Conservation (phyloP, 2,797 vertebrate species). For the Anolis apletophallus region DNA sequence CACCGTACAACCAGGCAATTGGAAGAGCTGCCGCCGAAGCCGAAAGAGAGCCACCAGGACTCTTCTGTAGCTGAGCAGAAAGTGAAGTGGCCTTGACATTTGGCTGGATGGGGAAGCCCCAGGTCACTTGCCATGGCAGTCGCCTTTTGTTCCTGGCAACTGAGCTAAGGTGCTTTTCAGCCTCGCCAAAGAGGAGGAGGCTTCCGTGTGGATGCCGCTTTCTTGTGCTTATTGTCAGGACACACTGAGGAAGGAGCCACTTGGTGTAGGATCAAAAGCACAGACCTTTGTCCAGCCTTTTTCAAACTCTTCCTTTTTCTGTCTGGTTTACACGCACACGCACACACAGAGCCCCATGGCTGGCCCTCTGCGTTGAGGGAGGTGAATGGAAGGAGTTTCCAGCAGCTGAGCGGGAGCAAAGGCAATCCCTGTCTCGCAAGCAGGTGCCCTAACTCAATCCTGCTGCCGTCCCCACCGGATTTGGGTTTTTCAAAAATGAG, state of each 20-base stretch:
- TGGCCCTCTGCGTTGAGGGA: conserved; percentile 27
- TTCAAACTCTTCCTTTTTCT: conserved; percentile 57
- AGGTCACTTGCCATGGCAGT: conserved; percentile 61
- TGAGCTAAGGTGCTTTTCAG: conserved; percentile 77
- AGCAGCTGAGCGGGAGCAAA: conserved; percentile 50
- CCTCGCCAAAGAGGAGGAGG: conserved; percentile 56
- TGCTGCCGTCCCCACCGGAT: not conserved
- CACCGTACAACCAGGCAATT: conserved; percentile 47
- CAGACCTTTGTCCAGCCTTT: conserved; percentile 72
- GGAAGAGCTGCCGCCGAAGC: conserved; percentile 12
- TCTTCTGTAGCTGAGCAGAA: conserved; percentile 48
- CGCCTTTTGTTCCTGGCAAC: conserved; percentile 81
- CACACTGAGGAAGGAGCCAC: conserved; percentile 58
- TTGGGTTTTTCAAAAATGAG: not conserved
- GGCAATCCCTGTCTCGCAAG: conserved; percentile 28
- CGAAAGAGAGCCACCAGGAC: conserved; percentile 64
- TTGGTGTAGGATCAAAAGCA: conserved; percentile 65
- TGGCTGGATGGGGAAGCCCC: conserved; percentile 68
- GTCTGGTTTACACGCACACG: not conserved
- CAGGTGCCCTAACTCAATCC: not conserved
- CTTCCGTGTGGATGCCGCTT: conserved; percentile 62
- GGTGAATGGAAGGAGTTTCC: conserved; percentile 62
- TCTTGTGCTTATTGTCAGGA: conserved; percentile 68
- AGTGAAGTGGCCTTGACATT: conserved; percentile 66
- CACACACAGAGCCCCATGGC: no score